phyloP scores from a whole-genome alignment of 2,797 vertebrate genomes.

The Anas capensis region DNA sequence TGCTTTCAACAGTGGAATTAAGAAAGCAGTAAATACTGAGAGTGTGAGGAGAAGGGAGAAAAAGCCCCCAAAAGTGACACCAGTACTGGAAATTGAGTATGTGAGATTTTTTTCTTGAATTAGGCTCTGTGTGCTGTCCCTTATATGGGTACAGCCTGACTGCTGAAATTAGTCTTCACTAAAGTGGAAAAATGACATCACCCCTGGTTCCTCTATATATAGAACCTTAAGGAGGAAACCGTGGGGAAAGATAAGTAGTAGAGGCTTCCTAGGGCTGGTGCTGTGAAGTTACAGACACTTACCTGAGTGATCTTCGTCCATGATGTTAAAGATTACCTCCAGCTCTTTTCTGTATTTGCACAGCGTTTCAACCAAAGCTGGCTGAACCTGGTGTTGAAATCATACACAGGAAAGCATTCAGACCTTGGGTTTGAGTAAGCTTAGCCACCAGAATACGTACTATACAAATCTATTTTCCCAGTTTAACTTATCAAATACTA shows the following conservation, averaged over 20 bases:
- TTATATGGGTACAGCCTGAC: constrained; percentile 13
- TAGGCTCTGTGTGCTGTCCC: not conserved
- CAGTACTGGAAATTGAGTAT: not conserved
- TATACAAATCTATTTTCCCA: not conserved
- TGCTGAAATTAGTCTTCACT: constrained; percentile 16
- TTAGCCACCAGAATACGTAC: not conserved
- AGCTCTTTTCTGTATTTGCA: constrained; percentile 93
- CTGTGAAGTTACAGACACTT: not conserved
- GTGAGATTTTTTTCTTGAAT: not conserved
- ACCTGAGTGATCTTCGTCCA: constrained; percentile 96
- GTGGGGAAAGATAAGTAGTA: not conserved
- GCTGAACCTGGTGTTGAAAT: constrained; percentile 84
- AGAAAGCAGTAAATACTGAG: not conserved
- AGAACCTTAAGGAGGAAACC: not conserved
- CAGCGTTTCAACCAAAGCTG: constrained; percentile 89
- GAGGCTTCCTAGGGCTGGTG: not conserved
- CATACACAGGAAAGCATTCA: not conserved
- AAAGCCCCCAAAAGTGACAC: not conserved
- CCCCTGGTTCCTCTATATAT: constrained; percentile 9
- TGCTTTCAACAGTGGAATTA: not conserved
- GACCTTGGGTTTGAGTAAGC: not conserved
- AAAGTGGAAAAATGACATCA: constrained; percentile 20
- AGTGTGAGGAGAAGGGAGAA: not conserved
- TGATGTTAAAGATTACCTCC: constrained; percentile 94
- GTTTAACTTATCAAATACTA: not conserved